A percentile compares a stretch with the other conserved stretches of the same genome.
Conservation (phyloP, 1,140 invertebrate genomes). For the Drosophila punjabiensis region DNA sequence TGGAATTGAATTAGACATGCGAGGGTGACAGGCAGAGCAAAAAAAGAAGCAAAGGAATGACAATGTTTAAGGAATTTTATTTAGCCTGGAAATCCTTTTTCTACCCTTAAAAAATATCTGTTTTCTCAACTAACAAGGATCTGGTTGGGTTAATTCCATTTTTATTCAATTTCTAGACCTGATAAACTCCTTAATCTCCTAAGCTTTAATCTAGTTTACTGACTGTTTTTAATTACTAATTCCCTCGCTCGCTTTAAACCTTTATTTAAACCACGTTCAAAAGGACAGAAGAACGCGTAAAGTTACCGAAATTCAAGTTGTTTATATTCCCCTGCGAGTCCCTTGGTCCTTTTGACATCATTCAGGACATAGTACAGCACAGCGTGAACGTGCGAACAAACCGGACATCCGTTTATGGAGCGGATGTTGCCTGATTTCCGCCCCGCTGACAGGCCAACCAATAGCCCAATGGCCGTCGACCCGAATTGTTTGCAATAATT, state of each 20-base stretch:
- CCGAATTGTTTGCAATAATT: constrained; percentile 67
- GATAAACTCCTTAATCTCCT: not conserved
- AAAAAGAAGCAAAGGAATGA: constrained; percentile 6
- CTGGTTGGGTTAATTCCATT: no score
- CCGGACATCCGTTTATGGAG: constrained; percentile 77
- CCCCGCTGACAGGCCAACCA: constrained; percentile 59
- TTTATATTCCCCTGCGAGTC: constrained; percentile 7
- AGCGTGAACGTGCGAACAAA: constrained; percentile 79
- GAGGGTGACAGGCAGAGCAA: constrained; percentile 15
- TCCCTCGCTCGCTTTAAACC: not conserved
- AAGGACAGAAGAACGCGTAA: not conserved
- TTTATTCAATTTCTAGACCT: not conserved
- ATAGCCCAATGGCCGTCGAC: constrained; percentile 21
- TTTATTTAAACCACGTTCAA: constrained; percentile 2
- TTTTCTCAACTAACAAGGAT: not conserved
- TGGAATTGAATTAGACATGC: constrained; percentile 50
- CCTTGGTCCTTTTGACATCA: not conserved
- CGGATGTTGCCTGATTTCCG: constrained; percentile 80
- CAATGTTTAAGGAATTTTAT: constrained; percentile 5
- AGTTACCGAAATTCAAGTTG: constrained; percentile 26
- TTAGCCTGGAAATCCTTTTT: not conserved
- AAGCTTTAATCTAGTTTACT: not conserved
- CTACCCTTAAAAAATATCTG: not conserved
- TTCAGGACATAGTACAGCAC: constrained; percentile 15
- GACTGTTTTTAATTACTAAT: not conserved